Conservation (phyloP, 92 coral and sea anemone genomes). For the Zoanthus sansibaricus region DNA sequence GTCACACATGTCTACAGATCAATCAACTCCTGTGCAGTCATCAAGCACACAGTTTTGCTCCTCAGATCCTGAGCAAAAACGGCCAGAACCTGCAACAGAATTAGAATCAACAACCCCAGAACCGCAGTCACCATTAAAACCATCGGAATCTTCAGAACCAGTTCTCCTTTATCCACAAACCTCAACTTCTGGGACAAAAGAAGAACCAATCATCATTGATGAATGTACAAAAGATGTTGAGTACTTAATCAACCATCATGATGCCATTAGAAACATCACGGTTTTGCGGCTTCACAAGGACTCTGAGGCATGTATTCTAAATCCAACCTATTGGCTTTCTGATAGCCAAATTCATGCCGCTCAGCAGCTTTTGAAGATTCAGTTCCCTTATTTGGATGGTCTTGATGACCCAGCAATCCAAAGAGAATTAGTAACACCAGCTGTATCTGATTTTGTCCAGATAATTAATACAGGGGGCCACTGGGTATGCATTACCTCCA, state of each 20-base stretch:
- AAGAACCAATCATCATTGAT: not conserved
- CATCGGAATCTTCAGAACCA: not conserved
- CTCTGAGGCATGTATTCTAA: not conserved
- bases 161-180: not conserved
- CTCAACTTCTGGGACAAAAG: not conserved
- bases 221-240: not conserved
- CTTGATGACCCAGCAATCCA: not conserved
- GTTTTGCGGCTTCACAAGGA: not conserved
- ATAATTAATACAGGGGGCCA: conserved; percentile 45
- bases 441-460: conserved; percentile 16
- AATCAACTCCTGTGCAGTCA: not conserved
- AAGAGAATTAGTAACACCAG: conserved; percentile 36
- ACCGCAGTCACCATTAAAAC: not conserved
- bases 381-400: conserved; percentile 38
- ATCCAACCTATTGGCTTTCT: conserved; percentile 25
- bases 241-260: not conserved
- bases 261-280: too few relatives aligned
- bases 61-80: not conserved
- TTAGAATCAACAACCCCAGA: not conserved
- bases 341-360: conserved; percentile 49
- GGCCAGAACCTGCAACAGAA: not conserved
- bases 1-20: not conserved
- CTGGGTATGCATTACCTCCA: conserved; percentile 29
- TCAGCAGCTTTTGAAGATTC: conserved; percentile 29
- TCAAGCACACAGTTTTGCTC: not conserved